Conservation (phyloP, 2,888 invertebrate species). For the Orthosia incerta region DNA sequence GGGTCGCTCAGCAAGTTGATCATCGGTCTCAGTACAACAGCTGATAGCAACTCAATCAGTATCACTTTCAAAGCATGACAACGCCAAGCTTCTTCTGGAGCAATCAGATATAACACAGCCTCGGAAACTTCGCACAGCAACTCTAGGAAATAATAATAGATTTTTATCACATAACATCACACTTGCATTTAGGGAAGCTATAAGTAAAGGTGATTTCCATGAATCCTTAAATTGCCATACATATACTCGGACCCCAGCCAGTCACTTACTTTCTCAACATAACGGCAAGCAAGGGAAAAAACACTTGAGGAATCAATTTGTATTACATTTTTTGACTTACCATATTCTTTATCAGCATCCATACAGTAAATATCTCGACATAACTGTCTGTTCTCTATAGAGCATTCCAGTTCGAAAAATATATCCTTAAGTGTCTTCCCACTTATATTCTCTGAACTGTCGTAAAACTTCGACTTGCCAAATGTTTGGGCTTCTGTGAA, state of each 20-base stretch:
- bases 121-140: constrained; percentile 96
- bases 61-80: constrained; percentile 95
- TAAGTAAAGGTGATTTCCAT: no score
- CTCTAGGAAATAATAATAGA: constrained; percentile 85
- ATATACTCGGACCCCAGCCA: no score
- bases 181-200: no score
- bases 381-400: constrained; percentile 95
- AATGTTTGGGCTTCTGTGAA: constrained; percentile 83
- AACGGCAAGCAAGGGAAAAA: no score
- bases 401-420: constrained; percentile 97
- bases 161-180: neutral
- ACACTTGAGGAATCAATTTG: no score
- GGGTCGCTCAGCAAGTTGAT: constrained; percentile 95
- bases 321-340: no score
- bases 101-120: constrained; percentile 95
- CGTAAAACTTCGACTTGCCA: constrained; percentile 92
- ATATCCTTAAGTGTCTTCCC: constrained; percentile 90
- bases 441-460: constrained; percentile 84
- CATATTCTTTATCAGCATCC: constrained; percentile 92
- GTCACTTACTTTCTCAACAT: no score
- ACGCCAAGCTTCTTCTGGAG: constrained; percentile 96
- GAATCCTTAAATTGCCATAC: no score
- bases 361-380: constrained; percentile 96
- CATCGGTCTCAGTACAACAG: constrained; percentile 93
- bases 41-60: constrained; percentile 93